Conservation (phyloP, 2,888 invertebrate genomes). For the Odontocerum albicorne region DNA sequence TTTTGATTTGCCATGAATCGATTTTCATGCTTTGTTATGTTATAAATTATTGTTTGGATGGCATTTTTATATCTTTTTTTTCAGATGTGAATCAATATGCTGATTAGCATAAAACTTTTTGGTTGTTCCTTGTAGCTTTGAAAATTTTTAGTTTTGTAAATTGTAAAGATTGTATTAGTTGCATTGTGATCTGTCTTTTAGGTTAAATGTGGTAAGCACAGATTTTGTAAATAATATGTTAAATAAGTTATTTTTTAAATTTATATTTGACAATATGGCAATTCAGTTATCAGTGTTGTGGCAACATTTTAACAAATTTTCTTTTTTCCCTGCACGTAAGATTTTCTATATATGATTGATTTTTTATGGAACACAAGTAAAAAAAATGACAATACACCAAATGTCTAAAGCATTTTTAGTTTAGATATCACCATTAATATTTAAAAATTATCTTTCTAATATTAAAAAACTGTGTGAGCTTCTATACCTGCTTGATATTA, state of each 20-base stretch:
- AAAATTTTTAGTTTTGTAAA: conserved; percentile 19
- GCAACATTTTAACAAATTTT: conserved; percentile 18
- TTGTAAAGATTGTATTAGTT: conserved; percentile 22
- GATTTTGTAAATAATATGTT: conserved; percentile 30
- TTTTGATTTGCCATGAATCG: conserved; percentile 7
- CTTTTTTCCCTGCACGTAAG: too few species aligned
- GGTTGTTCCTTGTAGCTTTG: conserved; percentile 26
- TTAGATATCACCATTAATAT: too few species aligned
- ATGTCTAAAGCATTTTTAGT: too few species aligned
- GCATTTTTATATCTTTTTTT: not conserved
- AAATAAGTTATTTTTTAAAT: conserved; percentile 23
- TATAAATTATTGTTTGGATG: not conserved
- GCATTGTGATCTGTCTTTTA: conserved; percentile 31
- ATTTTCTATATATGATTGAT: too few species aligned
- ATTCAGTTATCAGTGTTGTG: conserved; percentile 18
- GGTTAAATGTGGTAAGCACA: conserved; percentile 21
- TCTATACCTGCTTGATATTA: too few species aligned
- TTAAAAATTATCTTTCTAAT: too few species aligned
- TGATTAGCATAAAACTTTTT: conserved; percentile 17
- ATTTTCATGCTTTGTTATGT: not conserved
- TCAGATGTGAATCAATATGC: conserved; percentile 6
- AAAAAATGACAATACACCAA: too few species aligned
- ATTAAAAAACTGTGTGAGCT: too few species aligned
- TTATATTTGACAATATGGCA: conserved; percentile 16
- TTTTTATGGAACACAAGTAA: too few species aligned